Conservation (phyloP, 2,888 invertebrate genomes). For the Nyleta sp. region DNA sequence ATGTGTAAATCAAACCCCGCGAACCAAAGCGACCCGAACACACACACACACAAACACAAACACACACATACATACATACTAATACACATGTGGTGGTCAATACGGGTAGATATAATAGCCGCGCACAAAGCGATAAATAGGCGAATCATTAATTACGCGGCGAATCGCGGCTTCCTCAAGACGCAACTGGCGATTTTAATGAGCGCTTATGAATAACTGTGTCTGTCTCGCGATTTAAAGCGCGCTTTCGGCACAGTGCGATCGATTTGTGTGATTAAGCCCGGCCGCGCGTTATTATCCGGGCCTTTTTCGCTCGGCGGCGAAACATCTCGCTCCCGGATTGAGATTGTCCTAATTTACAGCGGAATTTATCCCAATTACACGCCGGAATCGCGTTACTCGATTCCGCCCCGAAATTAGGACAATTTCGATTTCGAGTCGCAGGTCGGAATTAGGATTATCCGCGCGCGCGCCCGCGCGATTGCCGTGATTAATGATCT, state of each 20-base stretch:
- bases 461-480: neutral
- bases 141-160: constrained; percentile 57
- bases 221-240: constrained; percentile 17
- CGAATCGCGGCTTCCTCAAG: constrained; percentile 50
- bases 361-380: constrained; percentile 22
- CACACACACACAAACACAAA: too few species aligned
- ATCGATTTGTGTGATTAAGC: constrained; percentile 25
- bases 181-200: constrained; percentile 21
- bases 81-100: constrained; percentile 57
- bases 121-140: constrained; percentile 56
- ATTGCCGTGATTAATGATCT: neutral
- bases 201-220: constrained; percentile 39
- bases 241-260: constrained; percentile 11
- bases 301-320: neutral
- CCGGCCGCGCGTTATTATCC: neutral
- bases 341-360: constrained; percentile 11
- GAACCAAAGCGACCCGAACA: constrained; percentile 56
- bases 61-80: constrained; percentile 11
- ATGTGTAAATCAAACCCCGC: constrained; percentile 65
- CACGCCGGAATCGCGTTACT: constrained; percentile 6
- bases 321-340: neutral
- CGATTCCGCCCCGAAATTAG: constrained; percentile 6
- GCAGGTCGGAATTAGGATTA: constrained; percentile 12
- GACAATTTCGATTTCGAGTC: constrained; percentile 4
- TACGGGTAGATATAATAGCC: constrained; percentile 57